Percentiles rank a stretch among this genome's conserved stretches.
Conservation (phyloP, 2,797 vertebrate genomes). For the Antennarius maculatus region DNA sequence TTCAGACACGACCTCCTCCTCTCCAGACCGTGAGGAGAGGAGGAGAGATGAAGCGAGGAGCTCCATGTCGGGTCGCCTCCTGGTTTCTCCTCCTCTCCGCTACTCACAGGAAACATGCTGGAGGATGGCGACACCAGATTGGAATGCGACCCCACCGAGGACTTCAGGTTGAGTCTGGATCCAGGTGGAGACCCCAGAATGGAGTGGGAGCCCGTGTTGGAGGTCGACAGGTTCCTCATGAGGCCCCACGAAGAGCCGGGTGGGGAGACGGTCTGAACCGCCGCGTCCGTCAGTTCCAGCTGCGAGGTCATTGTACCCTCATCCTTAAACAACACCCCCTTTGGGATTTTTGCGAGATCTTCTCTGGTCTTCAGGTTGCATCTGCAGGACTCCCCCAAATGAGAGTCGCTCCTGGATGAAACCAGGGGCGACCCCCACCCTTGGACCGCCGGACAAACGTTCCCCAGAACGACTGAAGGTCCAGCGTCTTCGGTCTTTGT, state of each 20-base stretch:
- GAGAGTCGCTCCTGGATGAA: slow-evolving; percentile 89
- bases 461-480: slow-evolving; percentile 35
- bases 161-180: slow-evolving; percentile 68
- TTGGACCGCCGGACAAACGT: slow-evolving; percentile 1
- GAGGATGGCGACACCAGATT: slow-evolving; percentile 73
- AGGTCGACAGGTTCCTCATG: slow-evolving; percentile 36
- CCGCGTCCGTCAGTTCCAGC: slow-evolving; percentile 82
- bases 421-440: slow-evolving; percentile 76
- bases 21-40: slow-evolving; percentile 6
- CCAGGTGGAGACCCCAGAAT: slow-evolving; percentile 75
- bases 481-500: slow-evolving; percentile 40
- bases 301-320: slow-evolving; percentile 86
- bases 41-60: not conserved
- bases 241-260: slow-evolving; percentile 59
- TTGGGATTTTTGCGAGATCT: slow-evolving; percentile 7
- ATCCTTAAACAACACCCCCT: slow-evolving; percentile 73
- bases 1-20: slow-evolving; percentile 71
- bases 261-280: slow-evolving; percentile 87
- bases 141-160: slow-evolving; percentile 66
- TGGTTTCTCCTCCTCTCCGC: slow-evolving; percentile 43
- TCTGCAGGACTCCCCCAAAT: slow-evolving; percentile 77
- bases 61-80: slow-evolving; percentile 13
- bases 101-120: slow-evolving; percentile 73
- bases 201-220: slow-evolving; percentile 65
- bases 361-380: slow-evolving; percentile 34